These are phyloP conservation scores for Phasianus colchicus DNA, from an alignment of 2,113 vertebrate genomes.

Conservation along the genomic window DNA sequence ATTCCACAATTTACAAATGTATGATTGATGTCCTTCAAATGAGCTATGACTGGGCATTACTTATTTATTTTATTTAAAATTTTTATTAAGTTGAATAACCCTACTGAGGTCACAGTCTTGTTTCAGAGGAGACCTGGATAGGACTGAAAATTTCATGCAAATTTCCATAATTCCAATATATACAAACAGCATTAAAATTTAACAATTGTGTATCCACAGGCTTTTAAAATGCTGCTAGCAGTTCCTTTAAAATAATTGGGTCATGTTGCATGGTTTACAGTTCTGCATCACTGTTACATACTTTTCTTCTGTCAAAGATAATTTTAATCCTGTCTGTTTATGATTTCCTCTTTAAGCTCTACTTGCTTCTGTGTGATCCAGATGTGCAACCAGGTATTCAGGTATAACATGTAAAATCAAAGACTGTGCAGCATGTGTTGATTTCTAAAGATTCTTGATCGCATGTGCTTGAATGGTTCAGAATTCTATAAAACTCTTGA, in stretches of 20 bases:
- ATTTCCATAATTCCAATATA: slow-evolving; percentile 60
- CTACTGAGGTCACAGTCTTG: background rate
- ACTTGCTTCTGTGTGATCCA: background rate
- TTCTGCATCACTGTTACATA: slow-evolving; percentile 43
- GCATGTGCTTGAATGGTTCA: background rate
- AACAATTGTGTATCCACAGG: slow-evolving; percentile 35
- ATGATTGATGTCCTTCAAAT: slow-evolving; percentile 64
- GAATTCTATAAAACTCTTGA: background rate
- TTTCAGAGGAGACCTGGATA: slow-evolving; percentile 5
- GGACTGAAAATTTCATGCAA: slow-evolving; percentile 23
- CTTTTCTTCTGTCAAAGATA: slow-evolving; percentile 60
- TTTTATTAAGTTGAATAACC: slow-evolving; percentile 53
- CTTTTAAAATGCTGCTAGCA: slow-evolving; percentile 54
- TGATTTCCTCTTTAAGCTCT: background rate
- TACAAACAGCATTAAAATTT: slow-evolving; percentile 62
- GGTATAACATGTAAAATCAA: slow-evolving; percentile 19
- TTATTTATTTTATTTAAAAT: slow-evolving; percentile 70
- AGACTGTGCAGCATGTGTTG: background rate
- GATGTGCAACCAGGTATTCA: background rate
- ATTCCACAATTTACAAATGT: slow-evolving; percentile 10
- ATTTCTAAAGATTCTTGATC: background rate
- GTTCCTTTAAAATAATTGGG: slow-evolving; percentile 72
- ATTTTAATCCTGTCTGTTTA: slow-evolving; percentile 27
- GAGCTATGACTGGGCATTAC: slow-evolving; percentile 48
- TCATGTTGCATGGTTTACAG: slow-evolving; percentile 51